phyloP scores from a whole-genome alignment of 2,113 vertebrate genomes.

The Micromys minutus region DNA sequence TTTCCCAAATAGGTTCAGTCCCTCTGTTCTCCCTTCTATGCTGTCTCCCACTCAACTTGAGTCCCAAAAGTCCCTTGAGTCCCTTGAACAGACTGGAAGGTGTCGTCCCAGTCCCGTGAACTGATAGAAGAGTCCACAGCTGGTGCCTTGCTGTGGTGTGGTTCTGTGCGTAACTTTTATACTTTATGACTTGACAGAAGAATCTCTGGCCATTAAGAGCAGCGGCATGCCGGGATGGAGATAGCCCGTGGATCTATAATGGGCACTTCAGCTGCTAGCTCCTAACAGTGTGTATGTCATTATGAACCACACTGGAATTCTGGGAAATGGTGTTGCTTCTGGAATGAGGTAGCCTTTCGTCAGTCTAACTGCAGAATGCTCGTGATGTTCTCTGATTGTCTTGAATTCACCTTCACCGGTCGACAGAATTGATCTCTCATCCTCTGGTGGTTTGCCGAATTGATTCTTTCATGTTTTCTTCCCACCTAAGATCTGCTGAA shows the following conservation, averaged over 20 bases:
- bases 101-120: background rate
- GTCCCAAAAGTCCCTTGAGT: background rate
- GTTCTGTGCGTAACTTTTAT: background rate
- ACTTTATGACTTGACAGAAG: background rate
- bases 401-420: background rate
- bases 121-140: accelerated
- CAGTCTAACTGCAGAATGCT: background rate
- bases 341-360: background rate
- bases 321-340: too few species aligned
- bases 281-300: accelerated
- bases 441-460: background rate
- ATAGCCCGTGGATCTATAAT: accelerated
- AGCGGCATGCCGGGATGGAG: accelerated
- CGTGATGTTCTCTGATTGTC: background rate
- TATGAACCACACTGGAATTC: accelerated
- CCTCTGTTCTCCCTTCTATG: accelerated
- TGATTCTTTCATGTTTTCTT: background rate
- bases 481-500: background rate
- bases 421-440: background rate
- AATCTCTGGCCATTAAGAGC: accelerated
- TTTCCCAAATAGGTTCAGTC: background rate
- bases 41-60: background rate
- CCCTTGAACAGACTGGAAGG: too few species aligned
- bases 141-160: background rate
- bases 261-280: accelerated